Base-by-base conservation (phyloP, 2,113 vertebrate species). In the Prochilodus magdalenae region DNA sequence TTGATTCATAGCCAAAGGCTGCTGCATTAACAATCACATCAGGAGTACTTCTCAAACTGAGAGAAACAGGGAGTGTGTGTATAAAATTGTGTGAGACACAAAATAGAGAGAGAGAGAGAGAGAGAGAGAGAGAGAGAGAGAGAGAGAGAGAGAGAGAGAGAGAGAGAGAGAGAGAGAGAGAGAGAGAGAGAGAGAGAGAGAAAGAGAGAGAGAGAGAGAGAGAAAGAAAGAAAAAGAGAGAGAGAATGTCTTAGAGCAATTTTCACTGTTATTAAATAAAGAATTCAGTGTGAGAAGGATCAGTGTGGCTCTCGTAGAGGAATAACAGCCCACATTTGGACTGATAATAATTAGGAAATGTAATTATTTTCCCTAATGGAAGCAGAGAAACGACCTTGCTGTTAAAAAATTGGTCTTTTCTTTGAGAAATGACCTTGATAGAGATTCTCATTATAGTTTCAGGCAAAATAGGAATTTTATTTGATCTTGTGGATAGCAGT, bases 311-410 rank as follows among this genome's bases (percentile, higher is more conserved):
- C 75, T 60, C 49, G 73, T 20, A 27, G 73, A 84, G 77, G 78
- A 87, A 88, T 76, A 89, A 81, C 75, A 81, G 44, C 13, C 18
- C 71, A 60, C 49, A 81, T 72, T 72, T 78, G 88, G 88, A 91
- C 89, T 88, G 89, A 91, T 88, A 84, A 82, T 86, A 80, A 91
- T 90, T 81, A 88, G 75, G 80, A 80, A 79, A 63, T 63, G 57
- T 75, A 59, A 89, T 87, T 66, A 87, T 89, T 88, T 88, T 59
- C 82, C 77, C 40, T 62, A 87, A 88, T 85, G 83, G 85, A 76
- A 15, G 29, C 26, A 51, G 33, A 80, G 83, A 87, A 89, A 69
- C 0, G 14, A 27, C 81, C 84, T 70, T 7, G 30, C 55, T 53
- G 29, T 44, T 36, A 75, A 5, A 85, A 27, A 85, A 27, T 22